Conservation (phyloP, 2,888 invertebrate species). For the Cerastoderma edule region DNA sequence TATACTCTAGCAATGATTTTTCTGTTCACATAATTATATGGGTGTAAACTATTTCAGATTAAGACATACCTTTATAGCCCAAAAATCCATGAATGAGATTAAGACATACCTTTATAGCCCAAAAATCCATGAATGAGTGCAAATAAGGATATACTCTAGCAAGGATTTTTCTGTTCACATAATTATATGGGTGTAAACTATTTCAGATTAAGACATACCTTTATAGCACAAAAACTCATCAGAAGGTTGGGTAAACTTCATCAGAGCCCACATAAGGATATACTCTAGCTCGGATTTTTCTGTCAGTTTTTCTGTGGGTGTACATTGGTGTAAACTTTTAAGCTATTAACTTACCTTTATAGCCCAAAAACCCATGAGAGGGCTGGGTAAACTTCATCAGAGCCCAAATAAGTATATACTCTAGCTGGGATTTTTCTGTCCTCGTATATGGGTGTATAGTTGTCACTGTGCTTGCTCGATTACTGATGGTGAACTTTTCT, state of each 20-base stretch:
- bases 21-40: too few relatives aligned
- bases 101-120: too few relatives aligned
- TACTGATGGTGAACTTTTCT: slow-evolving; percentile 58
- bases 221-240: slow-evolving; percentile 70
- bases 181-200: too few relatives aligned
- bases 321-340: too few relatives aligned
- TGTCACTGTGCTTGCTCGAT: slow-evolving; percentile 54
- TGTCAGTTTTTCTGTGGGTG: slow-evolving; percentile 55
- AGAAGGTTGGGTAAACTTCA: slow-evolving; percentile 65
- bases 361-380: slow-evolving; percentile 64
- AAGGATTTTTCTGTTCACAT: slow-evolving; percentile 67
- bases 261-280: slow-evolving; percentile 71
- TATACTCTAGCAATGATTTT: too few relatives aligned
- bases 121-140: too few relatives aligned
- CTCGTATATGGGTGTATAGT: slow-evolving; percentile 60
- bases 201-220: too few relatives aligned
- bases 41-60: too few relatives aligned
- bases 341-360: slow-evolving; percentile 74
- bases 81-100: too few relatives aligned
- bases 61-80: too few relatives aligned
- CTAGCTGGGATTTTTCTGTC: slow-evolving; percentile 71
- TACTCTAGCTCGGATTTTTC: slow-evolving; percentile 76
- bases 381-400: slow-evolving; percentile 68
- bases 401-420: slow-evolving; percentile 75
- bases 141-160: slow-evolving; percentile 75